A percentile compares a stretch with the other conserved stretches of the same genome.
Conservation (phyloP, 2,888 invertebrate species). For the Cataglyphis altisquamis region DNA sequence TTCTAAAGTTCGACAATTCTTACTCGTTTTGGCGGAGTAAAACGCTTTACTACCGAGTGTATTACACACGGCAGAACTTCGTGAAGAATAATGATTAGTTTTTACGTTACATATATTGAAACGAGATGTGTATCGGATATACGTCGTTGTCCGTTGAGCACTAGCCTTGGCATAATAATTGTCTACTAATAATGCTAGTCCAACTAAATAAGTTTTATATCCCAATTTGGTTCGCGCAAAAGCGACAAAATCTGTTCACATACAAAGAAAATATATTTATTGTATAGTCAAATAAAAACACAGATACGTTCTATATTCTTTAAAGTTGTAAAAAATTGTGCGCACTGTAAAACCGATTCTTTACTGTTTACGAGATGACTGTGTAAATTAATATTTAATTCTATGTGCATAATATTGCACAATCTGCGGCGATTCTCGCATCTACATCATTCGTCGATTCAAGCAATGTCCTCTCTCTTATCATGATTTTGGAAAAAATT, state of each 20-base stretch:
- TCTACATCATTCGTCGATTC: background rate
- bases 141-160: conserved; percentile 74
- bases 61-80: conserved; percentile 92
- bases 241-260: conserved; percentile 45
- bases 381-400: conserved; percentile 1
- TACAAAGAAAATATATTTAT: conserved; percentile 63
- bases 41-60: conserved; percentile 99
- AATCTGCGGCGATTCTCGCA: background rate
- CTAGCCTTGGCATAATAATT: conserved; percentile 75
- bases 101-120: conserved; percentile 27
- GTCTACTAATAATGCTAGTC: conserved; percentile 81
- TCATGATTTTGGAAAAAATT: background rate
- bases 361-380: background rate
- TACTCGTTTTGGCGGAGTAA: conserved; percentile 99
- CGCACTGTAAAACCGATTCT: conserved; percentile 37
- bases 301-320: conserved; percentile 60
- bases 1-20: conserved; percentile 99
- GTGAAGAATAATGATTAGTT: conserved; percentile 58
- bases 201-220: conserved; percentile 75
- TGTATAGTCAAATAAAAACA: conserved; percentile 67
- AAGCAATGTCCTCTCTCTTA: background rate
- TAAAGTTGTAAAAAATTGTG: conserved; percentile 58
- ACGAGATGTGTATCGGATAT: conserved; percentile 53
- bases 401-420: conserved; percentile 9
- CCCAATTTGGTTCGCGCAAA: conserved; percentile 69